Base-by-base conservation (phyloP, 2,888 invertebrate species). In the Tipula helvola region DNA sequence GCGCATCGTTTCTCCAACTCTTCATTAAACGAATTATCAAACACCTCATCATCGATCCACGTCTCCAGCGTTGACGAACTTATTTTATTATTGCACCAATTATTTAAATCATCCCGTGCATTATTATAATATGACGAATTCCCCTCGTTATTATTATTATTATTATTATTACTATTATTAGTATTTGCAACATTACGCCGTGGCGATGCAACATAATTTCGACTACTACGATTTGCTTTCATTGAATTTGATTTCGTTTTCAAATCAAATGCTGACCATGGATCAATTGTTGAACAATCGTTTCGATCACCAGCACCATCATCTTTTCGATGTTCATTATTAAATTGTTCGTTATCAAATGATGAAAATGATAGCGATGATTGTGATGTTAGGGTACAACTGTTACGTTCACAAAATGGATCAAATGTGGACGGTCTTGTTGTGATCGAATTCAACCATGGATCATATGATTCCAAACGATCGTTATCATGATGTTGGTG, bases 51-150 rank as follows among this genome's bases (percentile, higher is more conserved):
- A 87, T 92, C 92, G 87, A 92, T 87, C 92, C 91, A 91, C 1
- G 91, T 91, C 87, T 91, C 91, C 41, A 91, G 87, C 3, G 92
- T 91, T 85, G 90, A 91, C 52, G 91, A 90, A 88, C 91, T 91
- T 18, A 86, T 47, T 18, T 36, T 47, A 42, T 86, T 13, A 87
- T 86, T 86, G 36, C 83, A 83, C 44, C 16, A 47, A 47, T 42
- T 47, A 86, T 47, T 36, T 47, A 47, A 47, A 18, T 36, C 36
- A 36, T 86, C 57, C 71, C 71, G 71, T 28, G 18, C 28, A 28
- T 28, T 28, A 2, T 28, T 28, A 28, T 28, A n/a, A 28, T 28
- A 28, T 2, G 10, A 18, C 18, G 18, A 71, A 42, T 86, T 42
- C 7, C 28, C 16, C 12, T 36, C 41, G 83, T 83, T 44, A 83